Evolutionary conservation across 92 coral and sea anemone species (phyloP).

Genomic region (Paramuricea clavata): DNA sequence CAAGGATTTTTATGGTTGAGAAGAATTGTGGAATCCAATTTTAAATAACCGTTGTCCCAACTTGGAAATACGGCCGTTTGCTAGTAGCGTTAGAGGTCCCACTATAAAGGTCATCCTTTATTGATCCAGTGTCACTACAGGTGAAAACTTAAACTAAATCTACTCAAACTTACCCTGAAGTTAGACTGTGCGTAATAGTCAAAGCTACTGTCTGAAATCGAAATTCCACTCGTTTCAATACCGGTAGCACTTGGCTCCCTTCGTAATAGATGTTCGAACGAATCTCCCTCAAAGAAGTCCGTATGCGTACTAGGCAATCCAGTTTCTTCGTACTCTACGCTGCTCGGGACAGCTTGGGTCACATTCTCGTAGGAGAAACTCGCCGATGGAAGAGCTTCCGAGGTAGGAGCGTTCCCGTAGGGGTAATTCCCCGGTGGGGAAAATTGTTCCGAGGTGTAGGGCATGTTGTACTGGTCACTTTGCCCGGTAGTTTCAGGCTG

Average conservation of each 20-base stretch:
- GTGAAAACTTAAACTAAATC: too few species aligned
- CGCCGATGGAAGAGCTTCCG: constrained; percentile 13
- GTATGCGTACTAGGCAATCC: neutral
- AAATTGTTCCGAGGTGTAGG: constrained; percentile 10
- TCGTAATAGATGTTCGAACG: constrained; percentile 20
- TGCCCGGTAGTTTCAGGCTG: constrained; percentile 1
- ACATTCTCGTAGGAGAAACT: constrained; percentile 4
- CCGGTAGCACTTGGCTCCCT: neutral
- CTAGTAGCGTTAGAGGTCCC: too few species aligned
- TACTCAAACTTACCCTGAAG: constrained; percentile 8
- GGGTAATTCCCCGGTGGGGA: neutral
- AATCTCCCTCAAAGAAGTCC: constrained; percentile 13
- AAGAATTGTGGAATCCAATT: too few species aligned
- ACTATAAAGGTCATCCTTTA: too few species aligned
- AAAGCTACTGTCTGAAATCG: neutral
- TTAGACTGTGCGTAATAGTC: constrained; percentile 17
- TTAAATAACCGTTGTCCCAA: too few species aligned
- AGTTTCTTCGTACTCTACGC: neutral
- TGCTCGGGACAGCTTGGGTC: neutral
- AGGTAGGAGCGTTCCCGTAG: neutral
- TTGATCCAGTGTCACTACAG: too few species aligned
- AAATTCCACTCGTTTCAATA: neutral
- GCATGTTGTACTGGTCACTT: constrained; percentile 6
- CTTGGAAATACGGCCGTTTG: too few species aligned
- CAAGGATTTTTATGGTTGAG: too few species aligned